phyloP scores from a whole-genome alignment of 2,113 vertebrate species.

The Hystrix brachyura region DNA sequence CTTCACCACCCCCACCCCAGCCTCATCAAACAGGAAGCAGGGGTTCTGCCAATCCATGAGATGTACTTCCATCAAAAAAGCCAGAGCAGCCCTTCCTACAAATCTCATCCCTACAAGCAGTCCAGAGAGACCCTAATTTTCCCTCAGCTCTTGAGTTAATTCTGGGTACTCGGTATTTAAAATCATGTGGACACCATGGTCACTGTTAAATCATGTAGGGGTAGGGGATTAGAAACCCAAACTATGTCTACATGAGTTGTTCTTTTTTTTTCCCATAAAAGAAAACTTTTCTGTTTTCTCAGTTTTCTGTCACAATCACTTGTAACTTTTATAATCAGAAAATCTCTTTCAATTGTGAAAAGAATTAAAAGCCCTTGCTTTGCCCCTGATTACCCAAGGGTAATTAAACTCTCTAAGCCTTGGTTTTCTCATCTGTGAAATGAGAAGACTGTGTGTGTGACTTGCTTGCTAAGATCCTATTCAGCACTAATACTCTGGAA shows the following conservation, averaged over 20 bases:
- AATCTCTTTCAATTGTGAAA: constrained; percentile 57
- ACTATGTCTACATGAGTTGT: background rate
- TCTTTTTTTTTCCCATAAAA: constrained; percentile 57
- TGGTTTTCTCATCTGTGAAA: constrained; percentile 56
- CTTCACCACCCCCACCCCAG: background rate
- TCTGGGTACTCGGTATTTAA: background rate
- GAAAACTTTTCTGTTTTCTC: constrained; percentile 34
- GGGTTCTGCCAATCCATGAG: background rate
- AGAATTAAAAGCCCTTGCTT: constrained; percentile 57
- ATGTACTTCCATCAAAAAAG: background rate
- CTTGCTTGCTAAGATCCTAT: constrained; percentile 36
- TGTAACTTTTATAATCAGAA: constrained; percentile 57
- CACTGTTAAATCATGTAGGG: background rate
- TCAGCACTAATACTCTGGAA: constrained; percentile 57
- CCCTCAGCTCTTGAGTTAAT: background rate
- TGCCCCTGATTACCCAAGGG: constrained; percentile 2
- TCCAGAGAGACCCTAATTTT: background rate
- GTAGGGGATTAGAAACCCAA: background rate
- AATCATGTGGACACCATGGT: background rate
- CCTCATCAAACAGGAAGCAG: background rate
- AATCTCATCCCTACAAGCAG: background rate
- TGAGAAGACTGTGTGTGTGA: constrained; percentile 51
- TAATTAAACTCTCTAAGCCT: constrained; percentile 53
- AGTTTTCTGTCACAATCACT: constrained; percentile 40
- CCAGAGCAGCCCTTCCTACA: no score